Evolutionary conservation across 1,140 invertebrate genomes (phyloP).

Genomic region (Philotrypesis tridentata): DNA sequence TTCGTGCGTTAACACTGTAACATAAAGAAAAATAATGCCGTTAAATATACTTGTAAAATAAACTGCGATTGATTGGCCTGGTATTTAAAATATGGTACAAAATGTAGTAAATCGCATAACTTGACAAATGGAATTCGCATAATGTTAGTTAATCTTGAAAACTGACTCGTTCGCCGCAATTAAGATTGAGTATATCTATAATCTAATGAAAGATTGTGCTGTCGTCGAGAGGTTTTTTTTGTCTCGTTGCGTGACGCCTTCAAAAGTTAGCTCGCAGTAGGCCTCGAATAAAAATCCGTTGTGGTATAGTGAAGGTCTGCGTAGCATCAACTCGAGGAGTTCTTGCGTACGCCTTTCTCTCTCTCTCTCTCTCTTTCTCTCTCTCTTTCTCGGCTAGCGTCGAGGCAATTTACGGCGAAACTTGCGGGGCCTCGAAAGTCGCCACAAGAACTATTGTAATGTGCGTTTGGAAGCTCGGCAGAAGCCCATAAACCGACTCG

Average conservation of each 20-base stretch:
- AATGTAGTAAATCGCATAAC: too few relatives aligned
- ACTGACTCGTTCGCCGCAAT: too few relatives aligned
- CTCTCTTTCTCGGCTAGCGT: neutral
- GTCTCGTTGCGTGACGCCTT: slow-evolving; percentile 39
- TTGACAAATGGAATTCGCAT: too few relatives aligned
- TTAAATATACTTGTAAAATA: too few relatives aligned
- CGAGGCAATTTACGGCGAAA: slow-evolving; percentile 52
- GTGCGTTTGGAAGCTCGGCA: slow-evolving; percentile 31
- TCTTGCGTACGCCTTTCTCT: neutral
- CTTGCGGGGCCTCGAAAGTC: slow-evolving; percentile 46
- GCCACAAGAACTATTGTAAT: slow-evolving; percentile 37
- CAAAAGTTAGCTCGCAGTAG: slow-evolving; percentile 47
- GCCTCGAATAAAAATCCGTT: slow-evolving; percentile 49
- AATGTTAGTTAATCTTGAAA: too few relatives aligned
- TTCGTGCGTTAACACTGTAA: slow-evolving; percentile 84
- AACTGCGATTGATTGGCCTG: too few relatives aligned
- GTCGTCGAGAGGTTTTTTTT: slow-evolving; percentile 4
- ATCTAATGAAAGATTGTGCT: too few relatives aligned
- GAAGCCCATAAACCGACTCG: slow-evolving; percentile 19
- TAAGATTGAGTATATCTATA: too few relatives aligned
- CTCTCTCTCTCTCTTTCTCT: neutral
- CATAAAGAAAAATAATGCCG: slow-evolving; percentile 32
- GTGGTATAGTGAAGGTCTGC: neutral
- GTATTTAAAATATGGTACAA: too few relatives aligned
- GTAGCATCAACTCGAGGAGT: slow-evolving; percentile 51